These are phyloP conservation scores for Catharus bicknelli DNA, from an alignment of 2,113 vertebrate species.

Conservation along the genomic window DNA sequence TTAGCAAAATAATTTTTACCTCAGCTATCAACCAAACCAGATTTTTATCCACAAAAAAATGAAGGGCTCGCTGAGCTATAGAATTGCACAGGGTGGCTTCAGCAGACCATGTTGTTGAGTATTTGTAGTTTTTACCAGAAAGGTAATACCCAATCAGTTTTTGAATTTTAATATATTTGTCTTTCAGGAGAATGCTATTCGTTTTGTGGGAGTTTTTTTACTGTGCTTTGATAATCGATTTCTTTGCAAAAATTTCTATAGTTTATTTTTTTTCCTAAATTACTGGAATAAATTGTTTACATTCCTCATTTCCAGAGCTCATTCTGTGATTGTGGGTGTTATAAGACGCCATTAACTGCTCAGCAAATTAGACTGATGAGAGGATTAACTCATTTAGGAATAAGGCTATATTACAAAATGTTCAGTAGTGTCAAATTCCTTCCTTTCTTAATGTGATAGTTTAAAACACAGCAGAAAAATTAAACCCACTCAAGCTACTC, in stretches of 20 bases:
- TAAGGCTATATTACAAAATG: not conserved
- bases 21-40: not conserved
- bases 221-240: not conserved
- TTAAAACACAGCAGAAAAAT: not conserved
- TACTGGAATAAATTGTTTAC: not conserved
- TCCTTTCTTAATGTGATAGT: not conserved
- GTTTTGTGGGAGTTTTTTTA: not conserved
- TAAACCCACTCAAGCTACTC: not conserved
- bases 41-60: not conserved
- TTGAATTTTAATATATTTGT: not conserved
- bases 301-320: not conserved
- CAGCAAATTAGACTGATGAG: not conserved
- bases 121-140: not conserved
- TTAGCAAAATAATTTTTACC: not conserved
- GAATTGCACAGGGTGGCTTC: not conserved
- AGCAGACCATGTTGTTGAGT: not conserved
- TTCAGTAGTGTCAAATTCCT: not conserved
- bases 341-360: not conserved
- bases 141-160: accelerated
- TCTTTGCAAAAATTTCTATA: not conserved
- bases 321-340: not conserved
- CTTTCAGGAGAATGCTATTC: not conserved
- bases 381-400: not conserved
- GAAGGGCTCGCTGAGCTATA: not conserved
- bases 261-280: not conserved